These are phyloP conservation scores for Drusus annulatus DNA, from an alignment of 1,140 invertebrate species.

Conservation along the genomic window DNA sequence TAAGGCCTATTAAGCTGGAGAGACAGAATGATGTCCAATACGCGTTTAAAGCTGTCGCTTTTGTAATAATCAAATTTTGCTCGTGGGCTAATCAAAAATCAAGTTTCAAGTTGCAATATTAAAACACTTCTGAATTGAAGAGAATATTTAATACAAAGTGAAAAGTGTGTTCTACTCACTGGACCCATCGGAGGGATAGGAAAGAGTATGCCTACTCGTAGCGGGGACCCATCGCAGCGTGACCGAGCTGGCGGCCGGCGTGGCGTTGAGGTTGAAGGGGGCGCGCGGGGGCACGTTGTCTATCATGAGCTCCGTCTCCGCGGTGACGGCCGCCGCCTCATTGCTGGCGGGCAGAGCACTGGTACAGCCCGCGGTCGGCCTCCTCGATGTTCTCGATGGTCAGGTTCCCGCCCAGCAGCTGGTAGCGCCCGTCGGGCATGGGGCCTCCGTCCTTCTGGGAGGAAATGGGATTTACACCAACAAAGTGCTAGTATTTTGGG, in stretches of 20 bases:
- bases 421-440: conserved; percentile 79
- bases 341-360: conserved; percentile 94
- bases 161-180: conserved; percentile 38
- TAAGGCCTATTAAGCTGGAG: too few species aligned
- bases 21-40: too few species aligned
- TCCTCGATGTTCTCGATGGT: conserved; percentile 88
- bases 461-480: too few species aligned
- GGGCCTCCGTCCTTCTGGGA: conserved; percentile 82
- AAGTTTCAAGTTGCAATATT: too few species aligned
- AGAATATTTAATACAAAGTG: too few species aligned
- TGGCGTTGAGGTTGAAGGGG: conserved; percentile 90
- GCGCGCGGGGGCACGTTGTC: conserved; percentile 90
- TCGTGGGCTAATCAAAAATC: too few species aligned
- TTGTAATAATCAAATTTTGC: too few species aligned
- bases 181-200: conserved; percentile 43
- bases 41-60: too few species aligned
- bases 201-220: conserved; percentile 53
- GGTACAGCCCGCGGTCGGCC: conserved; percentile 91
- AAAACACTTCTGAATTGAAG: too few species aligned
- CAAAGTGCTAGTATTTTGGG: too few species aligned
- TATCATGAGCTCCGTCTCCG: conserved; percentile 90
- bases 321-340: conserved; percentile 91
- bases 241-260: conserved; percentile 83
- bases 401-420: conserved; percentile 86
- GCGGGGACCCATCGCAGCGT: conserved; percentile 88